A percentile compares a stretch with the other conserved stretches of the same genome.
Conservation (phyloP, 2,888 invertebrate species). For the Syritta pipiens region DNA sequence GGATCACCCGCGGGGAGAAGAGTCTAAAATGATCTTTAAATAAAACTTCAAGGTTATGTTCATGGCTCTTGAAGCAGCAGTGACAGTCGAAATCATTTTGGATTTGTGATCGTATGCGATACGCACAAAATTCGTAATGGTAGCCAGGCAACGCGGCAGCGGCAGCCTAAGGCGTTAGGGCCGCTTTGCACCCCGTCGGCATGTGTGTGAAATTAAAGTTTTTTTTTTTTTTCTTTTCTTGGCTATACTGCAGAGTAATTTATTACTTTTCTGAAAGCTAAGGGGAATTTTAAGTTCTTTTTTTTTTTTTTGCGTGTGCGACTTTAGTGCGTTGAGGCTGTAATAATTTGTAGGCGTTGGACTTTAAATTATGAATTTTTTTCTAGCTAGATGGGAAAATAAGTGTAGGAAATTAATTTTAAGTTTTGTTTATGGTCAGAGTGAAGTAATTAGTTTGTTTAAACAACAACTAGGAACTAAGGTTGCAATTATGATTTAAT, state of each 20-base stretch:
- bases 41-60: constrained; percentile 67
- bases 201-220: no score
- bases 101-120: constrained; percentile 44
- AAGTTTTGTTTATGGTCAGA: constrained; percentile 11
- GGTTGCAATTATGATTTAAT: no score
- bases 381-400: neutral
- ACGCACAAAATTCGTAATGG: constrained; percentile 46
- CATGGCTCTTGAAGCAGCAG: constrained; percentile 55
- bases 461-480: no score
- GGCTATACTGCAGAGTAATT: constrained; percentile 47
- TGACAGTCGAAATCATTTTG: constrained; percentile 51
- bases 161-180: neutral
- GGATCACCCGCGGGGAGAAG: constrained; percentile 1
- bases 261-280: constrained; percentile 37
- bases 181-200: constrained; percentile 15
- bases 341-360: constrained; percentile 20
- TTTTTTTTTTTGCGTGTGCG: neutral
- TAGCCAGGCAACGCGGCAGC: neutral
- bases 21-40: constrained; percentile 44
- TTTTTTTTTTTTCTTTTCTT: neutral
- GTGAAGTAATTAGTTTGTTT: constrained; percentile 15
- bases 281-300: constrained; percentile 33
- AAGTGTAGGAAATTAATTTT: neutral
- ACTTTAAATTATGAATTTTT: neutral
- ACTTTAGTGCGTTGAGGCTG: constrained; percentile 10